Evolutionary conservation across 2,113 vertebrate genomes (phyloP), one percentile per base, ranked within the genome.

Genomic region (Colistium nudipinnis): DNA sequence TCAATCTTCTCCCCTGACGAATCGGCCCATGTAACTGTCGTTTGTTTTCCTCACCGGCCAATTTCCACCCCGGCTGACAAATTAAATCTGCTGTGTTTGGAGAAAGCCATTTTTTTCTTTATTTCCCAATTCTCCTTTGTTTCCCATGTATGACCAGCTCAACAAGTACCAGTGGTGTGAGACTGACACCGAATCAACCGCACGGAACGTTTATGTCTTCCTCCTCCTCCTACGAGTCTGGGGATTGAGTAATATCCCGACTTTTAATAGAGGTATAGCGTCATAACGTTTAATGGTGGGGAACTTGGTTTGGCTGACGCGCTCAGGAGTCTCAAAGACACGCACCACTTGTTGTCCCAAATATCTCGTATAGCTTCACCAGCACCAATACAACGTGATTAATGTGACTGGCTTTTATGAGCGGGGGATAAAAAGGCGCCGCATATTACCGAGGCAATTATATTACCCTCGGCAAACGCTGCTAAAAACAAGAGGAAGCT

Each of bases 1-100:
- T 88, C 86, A 79, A 87, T 91, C 85, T 88, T 87, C 76, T n/a
- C 70, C 35, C 67, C 30, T 78, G 88, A 86, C 60, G 53, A 88
- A 87, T 68, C 69, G 22, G 64, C 65, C 22, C 73, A 43, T 81
- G 80, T 78, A 68, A 70, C 69, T 43, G 49, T 52, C 63, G 47
- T 82, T 85, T 84, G 73, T 83, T 88, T 81, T 89, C 64, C 43
- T 74, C 74, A 53, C 70, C 16, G 38, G 80, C 51, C 78, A 81
- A 78, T 82, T 85, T 89, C 76, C 67, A 71, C 59, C 80, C 66
- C 10, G 30, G 74, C 74, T 78, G 81, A 87, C 81, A 85, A 86
- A 90, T 90, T 87, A 81, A 85, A 87, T 76, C 78, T 74, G 76
- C 73, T 73, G 65, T 77, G 73, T 87, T 84, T 60, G 59, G 30